phyloP scores from a whole-genome alignment of 2,113 vertebrate species.

The Phylloscopus trochiloides region DNA sequence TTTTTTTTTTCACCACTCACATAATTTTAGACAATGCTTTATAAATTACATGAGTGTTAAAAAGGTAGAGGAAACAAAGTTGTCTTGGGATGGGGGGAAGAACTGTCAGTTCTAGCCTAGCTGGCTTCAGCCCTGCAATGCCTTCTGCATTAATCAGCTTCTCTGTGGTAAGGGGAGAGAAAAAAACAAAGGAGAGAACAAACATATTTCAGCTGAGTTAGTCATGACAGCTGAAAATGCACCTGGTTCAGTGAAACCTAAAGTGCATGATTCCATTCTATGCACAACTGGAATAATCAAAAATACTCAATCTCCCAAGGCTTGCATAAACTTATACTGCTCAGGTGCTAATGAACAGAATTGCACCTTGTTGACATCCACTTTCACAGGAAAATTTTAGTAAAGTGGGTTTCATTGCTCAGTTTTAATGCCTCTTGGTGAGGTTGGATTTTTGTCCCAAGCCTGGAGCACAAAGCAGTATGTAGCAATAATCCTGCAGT shows the following conservation, averaged over 20 bases:
- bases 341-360: neutral
- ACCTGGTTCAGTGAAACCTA: neutral
- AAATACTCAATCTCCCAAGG: neutral
- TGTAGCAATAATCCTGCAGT: neutral
- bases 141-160: neutral
- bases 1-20: neutral
- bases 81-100: neutral
- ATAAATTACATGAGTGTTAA: neutral
- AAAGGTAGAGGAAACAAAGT: neutral
- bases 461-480: neutral
- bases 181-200: neutral
- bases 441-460: neutral
- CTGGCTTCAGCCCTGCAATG: neutral
- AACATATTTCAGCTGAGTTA: neutral
- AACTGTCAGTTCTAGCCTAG: neutral
- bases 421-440: neutral
- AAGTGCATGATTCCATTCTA: neutral
- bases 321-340: neutral
- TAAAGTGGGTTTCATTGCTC: neutral
- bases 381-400: neutral
- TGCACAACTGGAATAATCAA: neutral
- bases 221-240: neutral
- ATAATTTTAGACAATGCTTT: neutral
- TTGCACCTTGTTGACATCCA: neutral
- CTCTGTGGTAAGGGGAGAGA: neutral